Percentiles rank a stretch among this genome's conserved stretches.
Evolutionary conservation across 2,888 invertebrate genomes (phyloP).

Genomic region (Octonoba sinensis): DNA sequence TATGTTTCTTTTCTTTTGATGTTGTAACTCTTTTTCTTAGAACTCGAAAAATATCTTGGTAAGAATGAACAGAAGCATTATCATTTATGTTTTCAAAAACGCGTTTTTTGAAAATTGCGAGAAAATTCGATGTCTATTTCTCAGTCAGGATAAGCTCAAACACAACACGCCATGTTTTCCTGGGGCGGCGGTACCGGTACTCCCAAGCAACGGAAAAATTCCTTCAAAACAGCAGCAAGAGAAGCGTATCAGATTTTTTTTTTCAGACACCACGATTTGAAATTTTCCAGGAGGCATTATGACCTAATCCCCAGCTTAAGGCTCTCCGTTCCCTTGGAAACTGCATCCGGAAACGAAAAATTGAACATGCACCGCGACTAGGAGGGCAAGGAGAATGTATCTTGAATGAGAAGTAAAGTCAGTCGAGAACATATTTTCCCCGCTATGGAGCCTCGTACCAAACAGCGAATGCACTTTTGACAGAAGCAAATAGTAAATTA

Average conservation of each 20-base stretch:
- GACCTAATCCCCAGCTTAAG: slow-evolving; percentile 28
- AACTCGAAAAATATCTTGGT: no score
- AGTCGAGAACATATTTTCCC: slow-evolving; percentile 36
- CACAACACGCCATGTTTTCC: no score
- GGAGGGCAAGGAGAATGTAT: slow-evolving; percentile 19
- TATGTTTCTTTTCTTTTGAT: no score
- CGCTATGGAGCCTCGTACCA: slow-evolving; percentile 14
- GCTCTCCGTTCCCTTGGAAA: slow-evolving; percentile 39
- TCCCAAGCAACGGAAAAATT: no score
- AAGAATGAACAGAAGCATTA: no score
- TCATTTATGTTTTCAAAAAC: no score
- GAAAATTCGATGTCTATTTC: no score
- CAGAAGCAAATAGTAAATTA: slow-evolving; percentile 44
- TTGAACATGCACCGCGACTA: slow-evolving; percentile 28
- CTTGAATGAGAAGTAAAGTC: slow-evolving; percentile 51
- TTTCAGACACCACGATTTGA: slow-evolving; percentile 14
- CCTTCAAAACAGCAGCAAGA: no score
- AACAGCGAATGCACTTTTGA: slow-evolving; percentile 40
- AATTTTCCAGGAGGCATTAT: slow-evolving; percentile 37
- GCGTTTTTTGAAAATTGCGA: no score
- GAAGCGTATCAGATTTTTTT: slow-evolving; percentile 11
- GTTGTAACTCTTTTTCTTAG: no score
- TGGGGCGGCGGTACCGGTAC: no score
- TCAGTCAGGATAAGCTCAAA: no score
- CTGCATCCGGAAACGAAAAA: slow-evolving; percentile 44